Evolutionary conservation across 2,113 vertebrate genomes (phyloP).

Genomic region (Sigmodon hispidus): DNA sequence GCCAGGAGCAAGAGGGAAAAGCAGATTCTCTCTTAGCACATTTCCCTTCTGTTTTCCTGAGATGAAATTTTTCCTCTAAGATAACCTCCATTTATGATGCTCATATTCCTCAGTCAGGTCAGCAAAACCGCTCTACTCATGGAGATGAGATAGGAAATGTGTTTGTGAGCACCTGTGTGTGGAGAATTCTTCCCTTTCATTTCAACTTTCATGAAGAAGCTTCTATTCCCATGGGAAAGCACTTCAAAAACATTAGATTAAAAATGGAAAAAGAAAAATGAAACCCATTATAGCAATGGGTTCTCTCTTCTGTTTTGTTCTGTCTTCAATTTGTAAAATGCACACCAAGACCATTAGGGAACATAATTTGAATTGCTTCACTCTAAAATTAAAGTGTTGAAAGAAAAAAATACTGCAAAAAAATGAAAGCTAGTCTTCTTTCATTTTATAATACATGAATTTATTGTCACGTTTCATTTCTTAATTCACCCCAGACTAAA

Average conservation of each 20-base stretch:
- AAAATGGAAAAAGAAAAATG: constrained; percentile 69
- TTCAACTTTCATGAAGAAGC: constrained; percentile 56
- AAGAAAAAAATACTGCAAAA: neutral
- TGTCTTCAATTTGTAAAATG: constrained; percentile 61
- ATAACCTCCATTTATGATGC: neutral
- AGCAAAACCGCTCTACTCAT: neutral
- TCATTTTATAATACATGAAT: constrained; percentile 50
- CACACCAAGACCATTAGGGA: constrained; percentile 28
- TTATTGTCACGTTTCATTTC: constrained; percentile 43
- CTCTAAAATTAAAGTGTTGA: constrained; percentile 43
- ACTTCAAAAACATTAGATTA: constrained; percentile 65
- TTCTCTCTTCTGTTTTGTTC: constrained; percentile 35
- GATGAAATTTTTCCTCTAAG: neutral
- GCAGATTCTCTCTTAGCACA: neutral
- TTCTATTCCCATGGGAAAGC: constrained; percentile 40
- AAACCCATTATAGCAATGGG: constrained; percentile 51
- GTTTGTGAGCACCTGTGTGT: constrained; percentile 4
- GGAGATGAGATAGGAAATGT: constrained; percentile 16
- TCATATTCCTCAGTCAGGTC: neutral
- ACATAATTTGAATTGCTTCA: constrained; percentile 52
- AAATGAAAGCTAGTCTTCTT: constrained; percentile 27
- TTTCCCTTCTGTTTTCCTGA: neutral
- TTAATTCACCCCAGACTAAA: constrained; percentile 15
- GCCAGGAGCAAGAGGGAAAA: neutral
- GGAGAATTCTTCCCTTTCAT: constrained; percentile 53